Percentiles rank a stretch among this genome's conserved stretches.
Conservation (phyloP, 1,140 invertebrate genomes). For the Fopius arisanus region DNA sequence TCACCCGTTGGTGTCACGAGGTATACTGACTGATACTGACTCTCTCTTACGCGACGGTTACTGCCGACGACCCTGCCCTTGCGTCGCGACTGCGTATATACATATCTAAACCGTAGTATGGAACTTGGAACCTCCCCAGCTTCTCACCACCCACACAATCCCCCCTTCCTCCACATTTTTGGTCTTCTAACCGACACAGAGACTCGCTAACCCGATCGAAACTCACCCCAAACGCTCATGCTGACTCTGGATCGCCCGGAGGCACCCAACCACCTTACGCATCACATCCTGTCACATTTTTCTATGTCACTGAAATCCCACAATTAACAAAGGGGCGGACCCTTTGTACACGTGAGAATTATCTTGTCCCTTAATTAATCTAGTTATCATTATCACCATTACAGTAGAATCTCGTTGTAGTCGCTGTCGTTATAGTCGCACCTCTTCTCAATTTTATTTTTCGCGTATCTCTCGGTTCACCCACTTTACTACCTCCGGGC, state of each 20-base stretch:
- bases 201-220: constrained; percentile 32
- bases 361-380: neutral
- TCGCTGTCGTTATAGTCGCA: too few species aligned
- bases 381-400: neutral
- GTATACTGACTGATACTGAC: constrained; percentile 43
- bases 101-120: constrained; percentile 9
- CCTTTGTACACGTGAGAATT: neutral
- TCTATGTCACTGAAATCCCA: neutral
- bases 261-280: neutral
- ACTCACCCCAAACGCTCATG: constrained; percentile 11
- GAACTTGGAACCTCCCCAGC: neutral
- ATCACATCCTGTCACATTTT: neutral
- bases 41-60: constrained; percentile 10
- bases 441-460: too few species aligned
- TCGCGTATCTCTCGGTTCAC: too few species aligned
- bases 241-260: neutral
- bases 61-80: constrained; percentile 58
- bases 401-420: neutral
- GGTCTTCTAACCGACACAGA: constrained; percentile 5
- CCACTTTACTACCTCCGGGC: too few species aligned
- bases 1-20: constrained; percentile 48
- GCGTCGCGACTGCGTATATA: constrained; percentile 51
- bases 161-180: neutral
- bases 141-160: neutral
- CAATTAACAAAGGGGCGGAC: neutral